Evolutionary conservation across 2,797 vertebrate species (phyloP).

Genomic region (Cuculus canorus): DNA sequence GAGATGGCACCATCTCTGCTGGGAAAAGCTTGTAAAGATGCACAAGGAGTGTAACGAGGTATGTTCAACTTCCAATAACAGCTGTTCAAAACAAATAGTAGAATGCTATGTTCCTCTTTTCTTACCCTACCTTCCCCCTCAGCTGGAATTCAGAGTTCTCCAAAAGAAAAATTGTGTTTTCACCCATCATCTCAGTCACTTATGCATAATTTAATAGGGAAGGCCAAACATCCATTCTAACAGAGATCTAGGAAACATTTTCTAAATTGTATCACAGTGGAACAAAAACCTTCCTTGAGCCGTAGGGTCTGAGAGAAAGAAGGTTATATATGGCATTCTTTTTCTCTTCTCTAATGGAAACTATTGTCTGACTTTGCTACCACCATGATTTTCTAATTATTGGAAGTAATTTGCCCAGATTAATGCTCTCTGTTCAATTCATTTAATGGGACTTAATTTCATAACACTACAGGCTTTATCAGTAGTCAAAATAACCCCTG

Average conservation of each 20-base stretch:
- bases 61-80: not conserved
- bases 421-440: slow-evolving; percentile 43
- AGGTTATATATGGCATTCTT: not conserved
- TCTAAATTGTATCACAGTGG: too few species aligned
- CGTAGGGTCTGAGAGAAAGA: not conserved
- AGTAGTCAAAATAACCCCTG: slow-evolving; percentile 32
- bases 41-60: not conserved
- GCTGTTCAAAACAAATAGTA: not conserved
- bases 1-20: not conserved
- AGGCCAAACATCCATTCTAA: not conserved
- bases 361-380: slow-evolving; percentile 30
- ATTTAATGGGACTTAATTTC: slow-evolving; percentile 18
- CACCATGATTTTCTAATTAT: slow-evolving; percentile 23
- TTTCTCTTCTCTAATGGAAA: slow-evolving; percentile 7
- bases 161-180: not conserved
- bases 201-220: not conserved
- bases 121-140: not conserved
- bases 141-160: not conserved
- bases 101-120: not conserved
- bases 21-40: not conserved
- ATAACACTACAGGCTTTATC: slow-evolving; percentile 51
- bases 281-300: too few species aligned
- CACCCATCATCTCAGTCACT: not conserved
- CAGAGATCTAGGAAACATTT: too few species aligned
- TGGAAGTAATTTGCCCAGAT: slow-evolving; percentile 35